A percentile compares a stretch with the other conserved stretches of the same genome.
phyloP scores from a whole-genome alignment of 53 echinoderm and acorn worm genomes.

The Stichopus horrens region DNA sequence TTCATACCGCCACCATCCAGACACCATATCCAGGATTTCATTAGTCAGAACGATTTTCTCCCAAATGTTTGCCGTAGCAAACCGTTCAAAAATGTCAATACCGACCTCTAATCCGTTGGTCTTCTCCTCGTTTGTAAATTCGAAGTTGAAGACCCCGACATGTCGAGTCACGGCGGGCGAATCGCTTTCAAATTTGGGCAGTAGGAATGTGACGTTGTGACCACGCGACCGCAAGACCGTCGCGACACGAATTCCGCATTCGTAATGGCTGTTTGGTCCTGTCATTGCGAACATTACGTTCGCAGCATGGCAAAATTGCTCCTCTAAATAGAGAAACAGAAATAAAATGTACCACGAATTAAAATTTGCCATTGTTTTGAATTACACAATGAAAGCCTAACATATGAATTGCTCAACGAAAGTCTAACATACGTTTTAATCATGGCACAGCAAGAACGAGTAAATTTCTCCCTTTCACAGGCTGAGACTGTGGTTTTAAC shows the following conservation, averaged over 20 bases:
- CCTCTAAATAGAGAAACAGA: no score
- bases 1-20: constrained; percentile 43
- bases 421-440: no score
- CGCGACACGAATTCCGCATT: constrained; percentile 43
- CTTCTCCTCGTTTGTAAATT: constrained; percentile 36
- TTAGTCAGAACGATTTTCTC: not conserved
- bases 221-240: constrained; percentile 43
- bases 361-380: no score
- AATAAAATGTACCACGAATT: no score
- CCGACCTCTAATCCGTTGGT: not conserved
- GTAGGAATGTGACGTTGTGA: constrained; percentile 57
- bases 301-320: not conserved
- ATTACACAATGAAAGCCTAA: no score
- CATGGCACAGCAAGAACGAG: no score
- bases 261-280: constrained; percentile 57
- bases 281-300: constrained; percentile 50
- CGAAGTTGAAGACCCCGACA: constrained; percentile 41
- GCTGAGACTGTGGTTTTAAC: no score
- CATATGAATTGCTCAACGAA: no score
- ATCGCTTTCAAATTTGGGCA: constrained; percentile 44
- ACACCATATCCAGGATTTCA: constrained; percentile 32
- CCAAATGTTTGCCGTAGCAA: constrained; percentile 34
- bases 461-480: no score
- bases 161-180: constrained; percentile 33
- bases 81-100: constrained; percentile 22